Evolutionary conservation across 2,797 vertebrate species (phyloP).

Genomic region (Sparidentex hasta): DNA sequence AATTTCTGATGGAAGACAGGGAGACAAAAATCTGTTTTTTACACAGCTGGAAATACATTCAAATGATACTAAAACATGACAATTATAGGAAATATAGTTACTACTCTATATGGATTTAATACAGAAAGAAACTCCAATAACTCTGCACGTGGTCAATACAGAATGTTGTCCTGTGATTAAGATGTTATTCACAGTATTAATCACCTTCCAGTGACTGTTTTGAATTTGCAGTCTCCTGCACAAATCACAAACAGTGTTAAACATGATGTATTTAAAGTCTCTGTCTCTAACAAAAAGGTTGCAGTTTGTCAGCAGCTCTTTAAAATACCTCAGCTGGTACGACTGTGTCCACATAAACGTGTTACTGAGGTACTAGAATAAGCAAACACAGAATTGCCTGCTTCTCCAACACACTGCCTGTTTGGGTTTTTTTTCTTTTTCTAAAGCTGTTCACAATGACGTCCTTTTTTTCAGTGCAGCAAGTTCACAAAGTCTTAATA

Average conservation of each 20-base stretch:
- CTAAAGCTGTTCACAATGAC: conserved; percentile 81
- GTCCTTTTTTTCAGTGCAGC: conserved; percentile 72
- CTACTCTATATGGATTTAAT: background rate
- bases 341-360: conserved; percentile 6
- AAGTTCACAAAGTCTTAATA: conserved; percentile 75
- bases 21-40: background rate
- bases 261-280: background rate
- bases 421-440: conserved; percentile 16
- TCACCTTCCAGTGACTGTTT: background rate
- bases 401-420: conserved; percentile 30
- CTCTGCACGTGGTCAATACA: background rate
- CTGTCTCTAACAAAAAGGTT: background rate
- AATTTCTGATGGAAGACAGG: conserved; percentile 88
- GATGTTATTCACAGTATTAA: conserved; percentile 3
- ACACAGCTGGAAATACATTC: background rate
- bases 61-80: background rate
- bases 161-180: background rate
- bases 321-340: conserved; percentile 1
- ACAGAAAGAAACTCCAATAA: background rate
- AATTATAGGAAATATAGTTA: background rate
- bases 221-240: background rate
- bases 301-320: background rate
- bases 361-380: conserved; percentile 12
- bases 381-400: conserved; percentile 20
- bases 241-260: background rate